These are phyloP conservation scores for Batillaria attramentaria DNA, from an alignment of 1,140 invertebrate species.

Conservation along the genomic window DNA sequence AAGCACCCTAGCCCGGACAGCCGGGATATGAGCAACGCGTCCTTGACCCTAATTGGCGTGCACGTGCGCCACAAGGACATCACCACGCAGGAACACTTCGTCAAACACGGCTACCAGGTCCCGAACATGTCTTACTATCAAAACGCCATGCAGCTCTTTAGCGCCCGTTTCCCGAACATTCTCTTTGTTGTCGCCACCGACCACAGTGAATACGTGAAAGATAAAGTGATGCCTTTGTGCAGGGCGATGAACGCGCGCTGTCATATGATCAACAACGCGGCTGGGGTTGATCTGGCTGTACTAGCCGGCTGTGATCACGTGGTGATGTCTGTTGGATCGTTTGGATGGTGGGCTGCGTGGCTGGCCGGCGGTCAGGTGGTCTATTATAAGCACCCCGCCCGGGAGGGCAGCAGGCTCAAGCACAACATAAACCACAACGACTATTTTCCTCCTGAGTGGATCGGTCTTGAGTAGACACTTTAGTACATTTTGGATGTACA, in stretches of 20 bases:
- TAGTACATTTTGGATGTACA: not conserved
- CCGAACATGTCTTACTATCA: slow-evolving; percentile 41
- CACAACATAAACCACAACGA: not conserved
- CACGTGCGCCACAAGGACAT: slow-evolving; percentile 52
- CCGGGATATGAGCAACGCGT: not conserved
- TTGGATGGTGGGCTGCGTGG: slow-evolving; percentile 64
- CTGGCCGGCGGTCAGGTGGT: slow-evolving; percentile 55
- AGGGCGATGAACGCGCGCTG: slow-evolving; percentile 9
- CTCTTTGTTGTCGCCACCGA: slow-evolving; percentile 46
- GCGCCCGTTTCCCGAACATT: slow-evolving; percentile 27
- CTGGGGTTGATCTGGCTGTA: slow-evolving; percentile 55
- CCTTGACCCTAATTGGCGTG: slow-evolving; percentile 40
- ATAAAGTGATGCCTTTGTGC: slow-evolving; percentile 32
- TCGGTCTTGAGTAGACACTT: not conserved
- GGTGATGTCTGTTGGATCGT: slow-evolving; percentile 59
- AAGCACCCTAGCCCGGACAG: too few species aligned
- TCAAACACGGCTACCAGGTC: slow-evolving; percentile 41
- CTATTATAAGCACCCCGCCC: slow-evolving; percentile 54
- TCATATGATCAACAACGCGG: not conserved
- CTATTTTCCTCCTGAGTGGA: not conserved
- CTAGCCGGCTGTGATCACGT: slow-evolving; percentile 55
- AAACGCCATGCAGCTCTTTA: slow-evolving; percentile 43
- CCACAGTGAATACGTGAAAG: slow-evolving; percentile 35
- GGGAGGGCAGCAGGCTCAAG: slow-evolving; percentile 33
- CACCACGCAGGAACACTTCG: slow-evolving; percentile 1